Percentiles rank a stretch among this genome's conserved stretches.
Evolutionary conservation across 2,888 invertebrate genomes (phyloP).

Genomic region (Pristionchus arcanus): DNA sequence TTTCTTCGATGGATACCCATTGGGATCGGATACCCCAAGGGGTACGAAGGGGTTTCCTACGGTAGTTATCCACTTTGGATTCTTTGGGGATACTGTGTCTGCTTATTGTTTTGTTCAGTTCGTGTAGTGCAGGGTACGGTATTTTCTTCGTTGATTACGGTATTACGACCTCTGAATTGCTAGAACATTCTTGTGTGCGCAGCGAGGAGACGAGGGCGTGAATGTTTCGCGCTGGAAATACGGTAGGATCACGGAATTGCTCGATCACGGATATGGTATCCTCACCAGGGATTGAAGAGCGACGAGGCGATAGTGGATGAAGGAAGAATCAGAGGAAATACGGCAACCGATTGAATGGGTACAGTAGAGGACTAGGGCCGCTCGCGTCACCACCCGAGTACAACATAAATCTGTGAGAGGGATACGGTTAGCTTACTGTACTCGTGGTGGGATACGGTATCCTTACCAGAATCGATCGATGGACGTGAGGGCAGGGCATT

Average conservation of each 20-base stretch:
- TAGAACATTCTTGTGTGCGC: background rate
- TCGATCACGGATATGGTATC: background rate
- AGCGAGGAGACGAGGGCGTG: background rate
- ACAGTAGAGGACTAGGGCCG: background rate
- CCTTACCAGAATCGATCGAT: too few relatives aligned
- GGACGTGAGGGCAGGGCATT: too few relatives aligned
- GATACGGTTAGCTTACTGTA: background rate
- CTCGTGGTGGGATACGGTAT: background rate
- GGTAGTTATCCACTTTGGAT: too few relatives aligned
- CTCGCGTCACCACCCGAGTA: background rate
- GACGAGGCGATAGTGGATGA: background rate
- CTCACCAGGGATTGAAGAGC: background rate
- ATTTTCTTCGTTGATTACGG: background rate
- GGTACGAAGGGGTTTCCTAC: too few relatives aligned
- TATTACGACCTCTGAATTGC: background rate
- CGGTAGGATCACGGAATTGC: background rate
- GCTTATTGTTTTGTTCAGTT: background rate
- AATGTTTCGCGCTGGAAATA: background rate
- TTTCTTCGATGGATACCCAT: too few relatives aligned
- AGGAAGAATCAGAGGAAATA: too few relatives aligned
- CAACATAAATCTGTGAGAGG: background rate
- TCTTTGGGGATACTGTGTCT: background rate
- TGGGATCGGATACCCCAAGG: too few relatives aligned
- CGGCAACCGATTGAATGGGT: background rate
- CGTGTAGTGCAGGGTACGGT: background rate